These are phyloP conservation scores for Sminthurinus signatus DNA, from an alignment of 1,140 invertebrate genomes.

Conservation along the genomic window DNA sequence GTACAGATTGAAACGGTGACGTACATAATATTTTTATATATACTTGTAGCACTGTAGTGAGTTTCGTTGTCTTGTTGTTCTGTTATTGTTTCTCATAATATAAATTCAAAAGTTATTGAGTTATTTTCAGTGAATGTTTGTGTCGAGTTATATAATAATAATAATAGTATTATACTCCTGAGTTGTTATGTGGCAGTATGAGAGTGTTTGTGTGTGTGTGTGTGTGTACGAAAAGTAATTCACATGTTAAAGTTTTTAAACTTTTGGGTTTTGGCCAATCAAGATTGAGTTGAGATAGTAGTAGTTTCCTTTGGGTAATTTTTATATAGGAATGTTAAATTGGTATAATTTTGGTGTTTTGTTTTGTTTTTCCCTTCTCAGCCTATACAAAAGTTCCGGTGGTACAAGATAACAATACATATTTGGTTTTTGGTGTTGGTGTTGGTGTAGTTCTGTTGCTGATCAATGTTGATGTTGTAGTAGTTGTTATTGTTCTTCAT, in stretches of 20 bases:
- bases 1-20: too few relatives aligned
- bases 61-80: too few relatives aligned
- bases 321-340: constrained; percentile 20
- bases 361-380: not conserved
- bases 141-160: too few relatives aligned
- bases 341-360: constrained; percentile 4
- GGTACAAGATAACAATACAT: too few relatives aligned
- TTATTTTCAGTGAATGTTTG: too few relatives aligned
- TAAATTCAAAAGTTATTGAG: too few relatives aligned
- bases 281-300: not conserved
- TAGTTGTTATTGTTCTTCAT: not conserved
- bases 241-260: not conserved
- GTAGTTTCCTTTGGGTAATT: not conserved
- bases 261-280: constrained; percentile 1
- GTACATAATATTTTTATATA: too few relatives aligned
- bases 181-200: not conserved
- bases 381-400: too few relatives aligned
- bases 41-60: too few relatives aligned
- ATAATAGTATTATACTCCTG: not conserved
- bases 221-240: not conserved
- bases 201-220: not conserved
- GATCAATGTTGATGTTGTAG: not conserved
- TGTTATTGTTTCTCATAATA: too few relatives aligned
- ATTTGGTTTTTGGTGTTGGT: too few relatives aligned
- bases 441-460: not conserved